Evolutionary conservation across 2,113 vertebrate species (phyloP), one percentile per base, ranked within the genome.

Genomic region (Labeo catla): DNA sequence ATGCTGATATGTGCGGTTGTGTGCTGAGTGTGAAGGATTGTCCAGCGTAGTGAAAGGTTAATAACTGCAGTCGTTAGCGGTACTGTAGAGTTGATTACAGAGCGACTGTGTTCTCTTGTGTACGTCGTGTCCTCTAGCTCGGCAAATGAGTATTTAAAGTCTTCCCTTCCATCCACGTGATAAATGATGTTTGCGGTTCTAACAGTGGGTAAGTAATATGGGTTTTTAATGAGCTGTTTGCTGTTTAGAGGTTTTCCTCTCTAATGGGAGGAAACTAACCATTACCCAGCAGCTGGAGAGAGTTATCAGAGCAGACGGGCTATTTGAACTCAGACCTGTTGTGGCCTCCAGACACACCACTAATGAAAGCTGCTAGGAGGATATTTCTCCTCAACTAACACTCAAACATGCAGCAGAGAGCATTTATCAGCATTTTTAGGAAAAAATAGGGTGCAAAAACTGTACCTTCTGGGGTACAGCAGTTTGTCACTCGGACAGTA

Each of bases 221-320:
- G 78, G 21, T 36, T 81, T 78, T 88, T 88, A 84, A 83, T 86
- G 50, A 68, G 77, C 47, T 85, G 50, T 52, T 21, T 49, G 76
- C 63, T 57, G 77, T 83, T 54, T 86, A 59, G 76, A 63, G 76
- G 54, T 76, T 76, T 88, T 84, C 28, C 49, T n/a, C 21, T 84
- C 23, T 63, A 88, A 84, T 49, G 36, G n/a, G 36, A 49, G 76
- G 70, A 87, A 87, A 81, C 39, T 39, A 84, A 70, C 21, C 21
- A 73, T 87, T 84, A 65, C 81, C 77, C 49, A 57, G 70, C 84
- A 86, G 86, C 47, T 85, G 85, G 57, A 76, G 49, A 84, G 57
- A 73, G 73, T 82, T 85, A 82, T 61, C 47, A 39, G 59, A 85
- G 74, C 74, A 76, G 57, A 84, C 21, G 73, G 72, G 8, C 19